Conservation (phyloP, 2,113 vertebrate genomes). For the Scortum barcoo region DNA sequence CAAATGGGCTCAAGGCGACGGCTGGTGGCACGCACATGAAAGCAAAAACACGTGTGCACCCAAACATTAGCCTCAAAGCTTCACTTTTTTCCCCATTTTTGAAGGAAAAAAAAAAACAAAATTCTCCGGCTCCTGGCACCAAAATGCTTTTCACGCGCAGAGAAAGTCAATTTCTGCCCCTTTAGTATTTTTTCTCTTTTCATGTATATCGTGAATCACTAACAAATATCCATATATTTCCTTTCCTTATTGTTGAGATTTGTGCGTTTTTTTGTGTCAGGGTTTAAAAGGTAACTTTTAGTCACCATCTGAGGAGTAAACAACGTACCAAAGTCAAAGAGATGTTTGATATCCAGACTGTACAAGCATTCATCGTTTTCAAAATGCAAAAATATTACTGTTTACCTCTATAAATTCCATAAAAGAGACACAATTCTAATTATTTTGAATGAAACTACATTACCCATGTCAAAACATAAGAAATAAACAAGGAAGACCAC, state of each 20-base stretch:
- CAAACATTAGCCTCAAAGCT: constrained; percentile 58
- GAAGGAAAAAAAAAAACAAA: background rate
- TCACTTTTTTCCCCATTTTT: background rate
- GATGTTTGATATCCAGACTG: background rate
- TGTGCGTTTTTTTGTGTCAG: background rate
- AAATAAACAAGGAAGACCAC: constrained; percentile 8
- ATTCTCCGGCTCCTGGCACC: constrained; percentile 2
- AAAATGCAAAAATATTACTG: background rate
- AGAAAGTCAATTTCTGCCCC: constrained; percentile 34
- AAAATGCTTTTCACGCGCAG: constrained; percentile 38
- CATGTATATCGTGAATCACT: background rate
- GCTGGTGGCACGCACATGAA: constrained; percentile 54
- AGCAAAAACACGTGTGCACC: constrained; percentile 38
- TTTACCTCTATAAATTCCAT: constrained; percentile 1
- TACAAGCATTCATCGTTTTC: constrained; percentile 18
- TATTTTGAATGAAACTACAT: background rate
- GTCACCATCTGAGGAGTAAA: constrained; percentile 13
- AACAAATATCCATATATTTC: constrained; percentile 13
- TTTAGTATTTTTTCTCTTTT: constrained; percentile 37
- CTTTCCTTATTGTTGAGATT: constrained; percentile 2
- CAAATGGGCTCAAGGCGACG: constrained; percentile 65
- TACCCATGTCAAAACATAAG: background rate
- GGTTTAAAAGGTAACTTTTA: constrained; percentile 29
- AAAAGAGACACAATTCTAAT: constrained; percentile 1
- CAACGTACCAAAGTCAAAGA: constrained; percentile 26